Evolutionary conservation across 2,113 vertebrate genomes (phyloP).

Genomic region (Apaloderma vittatum): DNA sequence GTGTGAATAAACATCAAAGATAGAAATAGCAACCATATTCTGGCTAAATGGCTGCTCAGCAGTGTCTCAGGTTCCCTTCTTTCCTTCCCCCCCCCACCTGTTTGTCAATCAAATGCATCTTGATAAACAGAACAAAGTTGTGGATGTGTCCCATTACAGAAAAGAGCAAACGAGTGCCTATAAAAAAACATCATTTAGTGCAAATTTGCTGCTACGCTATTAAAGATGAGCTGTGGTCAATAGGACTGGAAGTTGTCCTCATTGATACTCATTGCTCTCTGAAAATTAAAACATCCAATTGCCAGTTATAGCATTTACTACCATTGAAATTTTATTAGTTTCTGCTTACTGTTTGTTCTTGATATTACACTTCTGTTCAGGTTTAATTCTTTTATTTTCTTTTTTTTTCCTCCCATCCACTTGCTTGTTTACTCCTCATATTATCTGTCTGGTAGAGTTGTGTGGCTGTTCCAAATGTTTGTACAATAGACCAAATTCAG

Average conservation of each 20-base stretch:
- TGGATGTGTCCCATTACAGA: not conserved
- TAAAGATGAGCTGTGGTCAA: not conserved
- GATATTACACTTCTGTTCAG: not conserved
- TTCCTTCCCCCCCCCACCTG: too few species aligned
- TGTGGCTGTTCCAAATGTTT: not conserved
- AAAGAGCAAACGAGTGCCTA: not conserved
- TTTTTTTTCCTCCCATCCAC: not conserved
- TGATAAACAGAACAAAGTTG: not conserved
- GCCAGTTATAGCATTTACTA: not conserved
- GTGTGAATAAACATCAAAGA: not conserved
- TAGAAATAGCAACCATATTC: not conserved
- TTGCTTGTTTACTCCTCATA: not conserved
- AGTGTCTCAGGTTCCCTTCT: not conserved
- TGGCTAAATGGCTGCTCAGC: not conserved
- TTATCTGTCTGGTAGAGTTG: not conserved
- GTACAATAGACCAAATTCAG: not conserved
- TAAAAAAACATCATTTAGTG: not conserved
- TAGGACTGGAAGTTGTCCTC: not conserved
- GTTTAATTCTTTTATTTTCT: not conserved
- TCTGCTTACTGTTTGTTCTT: not conserved
- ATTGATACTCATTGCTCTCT: not conserved
- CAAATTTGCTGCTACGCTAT: constrained; percentile 10
- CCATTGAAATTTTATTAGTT: not conserved
- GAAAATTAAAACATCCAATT: not conserved
- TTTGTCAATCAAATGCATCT: not conserved